Percentiles rank a stretch among this genome's conserved stretches.
Conservation (phyloP, 2,113 vertebrate genomes). For the Cricetomys ansorgei region DNA sequence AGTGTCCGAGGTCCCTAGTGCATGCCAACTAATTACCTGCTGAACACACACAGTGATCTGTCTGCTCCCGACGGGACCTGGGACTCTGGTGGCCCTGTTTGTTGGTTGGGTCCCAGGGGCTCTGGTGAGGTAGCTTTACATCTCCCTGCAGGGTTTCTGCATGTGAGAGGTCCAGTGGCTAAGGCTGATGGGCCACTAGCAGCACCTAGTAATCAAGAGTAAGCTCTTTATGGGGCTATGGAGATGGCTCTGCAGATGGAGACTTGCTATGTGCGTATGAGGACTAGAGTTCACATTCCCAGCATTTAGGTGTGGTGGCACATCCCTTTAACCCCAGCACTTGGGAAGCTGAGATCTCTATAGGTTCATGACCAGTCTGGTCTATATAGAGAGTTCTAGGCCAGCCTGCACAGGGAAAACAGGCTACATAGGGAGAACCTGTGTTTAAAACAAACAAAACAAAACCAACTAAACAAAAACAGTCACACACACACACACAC, state of each 20-base stretch:
- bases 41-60: neutral
- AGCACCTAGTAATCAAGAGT: neutral
- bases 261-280: neutral
- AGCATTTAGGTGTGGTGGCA: neutral
- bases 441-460: neutral
- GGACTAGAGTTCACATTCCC: neutral
- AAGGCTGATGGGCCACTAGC: neutral
- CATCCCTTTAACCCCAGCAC: neutral
- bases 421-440: neutral
- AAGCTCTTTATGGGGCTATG: neutral
- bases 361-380: neutral
- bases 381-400: neutral
- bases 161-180: neutral
- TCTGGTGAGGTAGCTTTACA: neutral
- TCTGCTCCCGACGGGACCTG: neutral
- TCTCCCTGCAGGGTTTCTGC: neutral
- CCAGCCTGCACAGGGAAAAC: too few relatives aligned
- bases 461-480: neutral
- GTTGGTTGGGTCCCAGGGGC: neutral
- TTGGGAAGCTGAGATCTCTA: neutral
- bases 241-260: neutral
- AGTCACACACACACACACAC: neutral
- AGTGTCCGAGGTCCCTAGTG: slow-evolving; percentile 24
- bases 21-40: slow-evolving; percentile 39
- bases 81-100: neutral